Evolutionary conservation across 2,113 vertebrate species (phyloP).

Genomic region (Naja naja): DNA sequence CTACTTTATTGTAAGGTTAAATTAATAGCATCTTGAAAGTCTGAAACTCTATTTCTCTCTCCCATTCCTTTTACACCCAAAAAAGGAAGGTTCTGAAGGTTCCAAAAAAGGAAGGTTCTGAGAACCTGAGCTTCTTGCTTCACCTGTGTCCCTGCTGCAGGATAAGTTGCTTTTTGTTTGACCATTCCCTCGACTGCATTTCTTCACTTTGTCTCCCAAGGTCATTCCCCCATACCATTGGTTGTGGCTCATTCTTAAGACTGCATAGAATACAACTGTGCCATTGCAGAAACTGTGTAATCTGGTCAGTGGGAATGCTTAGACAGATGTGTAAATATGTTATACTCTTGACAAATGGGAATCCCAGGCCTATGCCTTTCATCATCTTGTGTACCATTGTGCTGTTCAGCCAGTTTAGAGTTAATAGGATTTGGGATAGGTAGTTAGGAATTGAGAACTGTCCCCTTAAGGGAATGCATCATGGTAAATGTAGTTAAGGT

Average conservation of each 20-base stretch:
- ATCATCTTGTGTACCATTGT: background rate
- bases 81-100: too few relatives aligned
- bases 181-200: background rate
- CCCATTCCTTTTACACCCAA: background rate
- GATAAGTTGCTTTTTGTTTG: background rate
- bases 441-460: too few relatives aligned
- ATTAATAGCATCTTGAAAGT: background rate
- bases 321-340: background rate
- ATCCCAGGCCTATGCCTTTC: background rate
- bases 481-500: too few relatives aligned
- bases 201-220: background rate
- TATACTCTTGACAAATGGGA: background rate
- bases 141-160: background rate
- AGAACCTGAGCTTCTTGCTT: background rate
- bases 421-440: too few relatives aligned
- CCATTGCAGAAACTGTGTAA: background rate
- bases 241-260: background rate
- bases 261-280: background rate
- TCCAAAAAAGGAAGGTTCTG: background rate
- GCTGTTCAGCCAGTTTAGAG: too few relatives aligned
- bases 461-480: too few relatives aligned
- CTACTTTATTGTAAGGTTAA: background rate
- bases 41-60: background rate
- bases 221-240: background rate
- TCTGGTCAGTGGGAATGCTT: background rate